These are phyloP conservation scores for Labeo calbasu DNA, from an alignment of 2,797 vertebrate genomes.

Conservation along the genomic window DNA sequence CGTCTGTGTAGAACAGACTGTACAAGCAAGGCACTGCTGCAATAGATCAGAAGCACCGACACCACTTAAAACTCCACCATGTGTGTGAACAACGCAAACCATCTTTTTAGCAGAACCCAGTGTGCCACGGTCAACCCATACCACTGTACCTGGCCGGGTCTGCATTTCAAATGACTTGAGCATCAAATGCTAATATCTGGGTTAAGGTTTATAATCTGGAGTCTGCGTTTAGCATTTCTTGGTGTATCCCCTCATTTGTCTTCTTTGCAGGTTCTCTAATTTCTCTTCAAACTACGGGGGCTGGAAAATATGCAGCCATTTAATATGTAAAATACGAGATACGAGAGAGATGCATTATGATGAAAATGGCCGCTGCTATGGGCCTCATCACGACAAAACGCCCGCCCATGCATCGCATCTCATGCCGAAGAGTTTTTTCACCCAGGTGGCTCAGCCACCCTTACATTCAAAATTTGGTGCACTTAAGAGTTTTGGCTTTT, in stretches of 20 bases:
- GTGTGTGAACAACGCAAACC: neutral
- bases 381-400: too few species aligned
- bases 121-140: neutral
- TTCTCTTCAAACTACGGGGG: neutral
- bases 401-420: too few species aligned
- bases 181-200: neutral
- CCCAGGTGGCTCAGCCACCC: too few species aligned
- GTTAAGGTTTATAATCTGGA: neutral
- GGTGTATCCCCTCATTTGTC: neutral
- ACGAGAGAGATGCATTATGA: too few species aligned
- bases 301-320: too few species aligned
- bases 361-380: too few species aligned
- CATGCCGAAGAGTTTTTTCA: too few species aligned
- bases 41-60: neutral
- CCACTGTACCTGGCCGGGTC: neutral
- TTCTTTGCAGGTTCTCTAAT: neutral
- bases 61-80: neutral
- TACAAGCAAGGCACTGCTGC: constrained; percentile 16
- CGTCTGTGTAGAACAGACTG: constrained; percentile 33
- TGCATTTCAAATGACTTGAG: too few species aligned
- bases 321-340: too few species aligned
- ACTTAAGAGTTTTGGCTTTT: too few species aligned
- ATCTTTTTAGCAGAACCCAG: constrained; percentile 6
- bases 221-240: neutral
- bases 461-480: too few species aligned